A percentile compares a stretch with the other conserved stretches of the same genome.
phyloP scores from a whole-genome alignment of 2,797 vertebrate species.

The Pseudochaenichthys georgianus region DNA sequence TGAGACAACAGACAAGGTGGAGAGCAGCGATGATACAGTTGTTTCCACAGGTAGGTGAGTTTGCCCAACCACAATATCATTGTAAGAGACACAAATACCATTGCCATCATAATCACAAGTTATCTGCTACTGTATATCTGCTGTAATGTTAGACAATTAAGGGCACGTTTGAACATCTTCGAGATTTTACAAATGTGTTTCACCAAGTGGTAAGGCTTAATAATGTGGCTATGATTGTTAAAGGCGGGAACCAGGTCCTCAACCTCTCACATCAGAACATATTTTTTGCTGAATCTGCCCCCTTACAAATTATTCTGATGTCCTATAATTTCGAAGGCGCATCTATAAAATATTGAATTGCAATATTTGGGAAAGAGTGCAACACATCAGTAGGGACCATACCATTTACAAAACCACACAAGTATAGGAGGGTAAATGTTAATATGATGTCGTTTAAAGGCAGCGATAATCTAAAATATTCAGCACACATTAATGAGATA shows the following conservation, averaged over 20 bases:
- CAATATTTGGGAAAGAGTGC: neutral
- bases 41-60: neutral
- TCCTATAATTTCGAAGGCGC: neutral
- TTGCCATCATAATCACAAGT: neutral
- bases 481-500: too few relatives aligned
- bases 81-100: too few relatives aligned
- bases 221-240: neutral
- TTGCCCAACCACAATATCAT: neutral
- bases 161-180: neutral
- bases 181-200: neutral
- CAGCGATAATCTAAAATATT: too few relatives aligned
- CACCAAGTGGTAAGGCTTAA: neutral
- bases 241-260: neutral
- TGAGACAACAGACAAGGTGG: constrained; percentile 13
- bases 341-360: neutral
- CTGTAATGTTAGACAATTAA: neutral
- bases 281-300: neutral
- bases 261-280: neutral
- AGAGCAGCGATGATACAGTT: neutral
- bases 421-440: too few relatives aligned
- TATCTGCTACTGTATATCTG: too few relatives aligned
- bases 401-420: neutral
- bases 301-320: neutral
- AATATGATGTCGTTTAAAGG: too few relatives aligned
- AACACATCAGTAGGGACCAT: neutral